These are phyloP conservation scores for Timema podura DNA, from an alignment of 2,888 invertebrate genomes.

Conservation along the genomic window DNA sequence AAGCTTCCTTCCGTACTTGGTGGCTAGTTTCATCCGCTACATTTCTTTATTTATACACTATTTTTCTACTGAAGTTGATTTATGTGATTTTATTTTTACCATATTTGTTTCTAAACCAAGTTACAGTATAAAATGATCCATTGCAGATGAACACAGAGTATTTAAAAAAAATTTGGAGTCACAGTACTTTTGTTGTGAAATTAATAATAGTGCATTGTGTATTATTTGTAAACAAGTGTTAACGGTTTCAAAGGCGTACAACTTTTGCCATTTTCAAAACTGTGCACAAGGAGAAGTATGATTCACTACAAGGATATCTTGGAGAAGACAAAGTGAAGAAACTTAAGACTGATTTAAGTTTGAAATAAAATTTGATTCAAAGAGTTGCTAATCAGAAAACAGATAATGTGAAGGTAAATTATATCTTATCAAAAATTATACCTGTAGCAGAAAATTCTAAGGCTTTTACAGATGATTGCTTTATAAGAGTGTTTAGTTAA, in stretches of 20 bases:
- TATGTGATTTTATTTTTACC: no score
- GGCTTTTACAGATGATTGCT: no score
- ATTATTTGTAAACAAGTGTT: constrained; percentile 10
- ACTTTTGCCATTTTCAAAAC: constrained; percentile 13
- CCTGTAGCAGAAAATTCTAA: no score
- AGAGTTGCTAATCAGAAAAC: constrained; percentile 1
- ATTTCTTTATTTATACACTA: no score
- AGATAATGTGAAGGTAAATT: constrained; percentile 1
- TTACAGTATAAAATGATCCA: no score
- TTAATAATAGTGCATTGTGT: neutral
- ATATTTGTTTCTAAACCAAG: no score
- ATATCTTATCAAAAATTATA: constrained; percentile 2
- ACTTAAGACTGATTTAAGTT: constrained; percentile 14
- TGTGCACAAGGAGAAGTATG: constrained; percentile 9
- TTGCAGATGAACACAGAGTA: no score
- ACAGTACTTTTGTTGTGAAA: neutral
- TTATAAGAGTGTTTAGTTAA: no score
- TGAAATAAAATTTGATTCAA: constrained; percentile 3
- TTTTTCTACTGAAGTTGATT: no score
- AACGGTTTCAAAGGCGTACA: constrained; percentile 12
- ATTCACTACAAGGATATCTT: constrained; percentile 15
- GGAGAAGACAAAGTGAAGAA: constrained; percentile 13
- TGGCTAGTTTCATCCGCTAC: no score
- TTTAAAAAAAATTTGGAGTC: neutral
- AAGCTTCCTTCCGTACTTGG: no score